These are phyloP conservation scores for Myotis lucifugus DNA, from an alignment of 2,113 vertebrate species.

Conservation along the genomic window DNA sequence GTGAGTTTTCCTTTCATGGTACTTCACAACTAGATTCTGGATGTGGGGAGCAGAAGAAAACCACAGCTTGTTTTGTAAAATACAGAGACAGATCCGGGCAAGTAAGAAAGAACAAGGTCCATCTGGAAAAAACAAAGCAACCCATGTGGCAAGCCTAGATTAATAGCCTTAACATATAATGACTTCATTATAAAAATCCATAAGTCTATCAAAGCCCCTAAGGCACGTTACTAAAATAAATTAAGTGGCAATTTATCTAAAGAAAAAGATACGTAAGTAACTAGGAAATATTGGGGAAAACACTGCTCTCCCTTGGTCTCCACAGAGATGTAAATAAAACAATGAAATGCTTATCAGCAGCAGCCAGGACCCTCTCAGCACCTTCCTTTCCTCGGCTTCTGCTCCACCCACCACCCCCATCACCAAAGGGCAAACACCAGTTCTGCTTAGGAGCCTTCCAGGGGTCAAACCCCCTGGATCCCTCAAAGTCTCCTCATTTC, in stretches of 20 bases:
- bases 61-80: slow-evolving; percentile 30
- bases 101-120: background rate
- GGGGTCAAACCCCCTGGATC: background rate
- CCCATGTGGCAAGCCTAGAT: background rate
- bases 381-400: background rate
- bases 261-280: slow-evolving; percentile 5
- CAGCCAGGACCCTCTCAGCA: background rate
- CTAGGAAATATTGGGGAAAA: background rate
- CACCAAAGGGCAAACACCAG: background rate
- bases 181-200: slow-evolving; percentile 12
- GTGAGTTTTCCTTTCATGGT: background rate
- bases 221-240: background rate
- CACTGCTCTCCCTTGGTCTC: background rate
- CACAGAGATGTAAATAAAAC: background rate
- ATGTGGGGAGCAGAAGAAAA: background rate
- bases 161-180: background rate
- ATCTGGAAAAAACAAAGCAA: background rate
- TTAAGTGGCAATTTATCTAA: slow-evolving; percentile 12
- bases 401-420: no score
- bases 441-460: background rate
- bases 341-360: background rate
- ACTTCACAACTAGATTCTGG: background rate
- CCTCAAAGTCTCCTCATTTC: background rate
- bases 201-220: background rate
- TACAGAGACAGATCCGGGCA: slow-evolving; percentile 10